These are phyloP conservation scores for Neosilurus hyrtlii DNA, from an alignment of 2,797 vertebrate species.

Conservation along the genomic window DNA sequence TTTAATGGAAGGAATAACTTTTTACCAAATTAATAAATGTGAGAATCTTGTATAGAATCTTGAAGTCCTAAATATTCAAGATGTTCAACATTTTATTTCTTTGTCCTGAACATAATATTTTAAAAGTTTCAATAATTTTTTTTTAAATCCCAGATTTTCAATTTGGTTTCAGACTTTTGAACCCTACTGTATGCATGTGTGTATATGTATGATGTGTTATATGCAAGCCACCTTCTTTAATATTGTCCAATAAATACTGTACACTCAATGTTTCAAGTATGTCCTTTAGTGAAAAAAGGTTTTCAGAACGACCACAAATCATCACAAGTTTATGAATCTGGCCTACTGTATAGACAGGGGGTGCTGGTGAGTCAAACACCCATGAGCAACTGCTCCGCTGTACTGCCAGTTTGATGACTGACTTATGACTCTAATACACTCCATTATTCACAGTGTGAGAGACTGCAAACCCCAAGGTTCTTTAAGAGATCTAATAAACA, in stretches of 20 bases:
- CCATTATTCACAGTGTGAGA: background rate
- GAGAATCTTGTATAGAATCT: background rate
- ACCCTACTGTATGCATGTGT: background rate
- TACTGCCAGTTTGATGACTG: background rate
- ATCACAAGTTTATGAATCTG: background rate
- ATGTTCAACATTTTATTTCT: background rate
- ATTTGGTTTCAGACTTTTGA: background rate
- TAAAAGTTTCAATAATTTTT: background rate
- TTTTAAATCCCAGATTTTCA: background rate
- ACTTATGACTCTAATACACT: background rate
- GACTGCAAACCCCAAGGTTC: background rate
- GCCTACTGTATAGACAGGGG: constrained; percentile 27
- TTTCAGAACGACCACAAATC: background rate
- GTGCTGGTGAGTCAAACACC: constrained; percentile 22
- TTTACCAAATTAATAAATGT: too few relatives aligned
- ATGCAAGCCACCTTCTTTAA: background rate
- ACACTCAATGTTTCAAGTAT: background rate
- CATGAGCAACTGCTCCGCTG: background rate
- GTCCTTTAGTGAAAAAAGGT: background rate
- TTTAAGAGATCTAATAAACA: background rate
- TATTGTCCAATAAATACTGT: constrained; percentile 17
- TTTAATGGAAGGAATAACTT: constrained; percentile 1
- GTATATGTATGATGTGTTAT: background rate
- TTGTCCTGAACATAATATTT: background rate
- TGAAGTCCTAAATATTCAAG: background rate